phyloP scores from a whole-genome alignment of 2,888 invertebrate species.

The Fabriciana adippe region DNA sequence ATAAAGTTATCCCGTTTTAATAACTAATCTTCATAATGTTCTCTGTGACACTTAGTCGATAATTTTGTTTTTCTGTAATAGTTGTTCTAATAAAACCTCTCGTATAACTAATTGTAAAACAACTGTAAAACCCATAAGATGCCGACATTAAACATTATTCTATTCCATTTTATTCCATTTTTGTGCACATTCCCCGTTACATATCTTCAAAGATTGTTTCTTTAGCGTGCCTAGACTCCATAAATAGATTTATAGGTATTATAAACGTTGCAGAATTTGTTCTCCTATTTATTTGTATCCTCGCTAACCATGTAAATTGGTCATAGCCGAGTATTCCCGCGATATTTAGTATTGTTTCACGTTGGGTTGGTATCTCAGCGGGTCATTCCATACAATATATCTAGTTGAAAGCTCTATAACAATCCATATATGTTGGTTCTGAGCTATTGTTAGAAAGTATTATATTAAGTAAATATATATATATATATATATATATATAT shows the following conservation, averaged over 20 bases:
- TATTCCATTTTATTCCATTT: too few relatives aligned
- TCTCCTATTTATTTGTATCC: constrained; percentile 42
- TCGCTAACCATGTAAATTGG: constrained; percentile 52
- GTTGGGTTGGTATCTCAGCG: constrained; percentile 48
- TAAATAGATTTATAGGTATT: constrained; percentile 44
- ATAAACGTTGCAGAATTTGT: constrained; percentile 36
- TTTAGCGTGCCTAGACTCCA: constrained; percentile 21
- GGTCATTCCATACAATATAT: constrained; percentile 51
- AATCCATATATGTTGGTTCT: constrained; percentile 49
- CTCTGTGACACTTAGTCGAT: constrained; percentile 42
- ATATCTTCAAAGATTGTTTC: constrained; percentile 30
- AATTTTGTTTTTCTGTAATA: constrained; percentile 29
- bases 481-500: too few relatives aligned
- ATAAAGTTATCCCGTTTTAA: constrained; percentile 69
- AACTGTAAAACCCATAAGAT: constrained; percentile 30
- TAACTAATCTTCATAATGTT: constrained; percentile 47
- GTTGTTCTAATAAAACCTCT: constrained; percentile 7
- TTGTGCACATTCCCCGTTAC: constrained; percentile 21
- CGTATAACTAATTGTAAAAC: constrained; percentile 24
- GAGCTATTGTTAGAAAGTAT: constrained; percentile 62
- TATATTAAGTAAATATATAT: too few relatives aligned
- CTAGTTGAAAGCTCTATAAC: constrained; percentile 48
- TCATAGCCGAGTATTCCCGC: constrained; percentile 45
- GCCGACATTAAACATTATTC: constrained; percentile 27
- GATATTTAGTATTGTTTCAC: constrained; percentile 56